These are phyloP conservation scores for Perca fluviatilis DNA, from an alignment of 2,113 vertebrate genomes.

Conservation along the genomic window DNA sequence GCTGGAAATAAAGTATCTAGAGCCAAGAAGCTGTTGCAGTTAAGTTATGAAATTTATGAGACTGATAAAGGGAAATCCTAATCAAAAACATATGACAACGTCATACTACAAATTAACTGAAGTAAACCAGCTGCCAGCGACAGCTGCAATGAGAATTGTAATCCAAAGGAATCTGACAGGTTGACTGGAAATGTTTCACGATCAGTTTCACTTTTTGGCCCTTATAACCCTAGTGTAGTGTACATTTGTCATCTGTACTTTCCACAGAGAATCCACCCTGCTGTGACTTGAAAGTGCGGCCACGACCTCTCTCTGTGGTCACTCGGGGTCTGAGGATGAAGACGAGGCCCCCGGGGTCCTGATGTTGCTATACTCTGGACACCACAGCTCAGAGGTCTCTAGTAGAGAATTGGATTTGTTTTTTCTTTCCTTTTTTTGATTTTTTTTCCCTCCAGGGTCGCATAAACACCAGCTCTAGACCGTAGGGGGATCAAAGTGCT, in stretches of 20 bases:
- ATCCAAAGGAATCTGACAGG: conserved; percentile 48
- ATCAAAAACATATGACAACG: conserved; percentile 66
- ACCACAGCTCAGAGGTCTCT: conserved; percentile 58
- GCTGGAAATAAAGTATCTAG: conserved; percentile 63
- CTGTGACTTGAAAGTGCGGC: conserved; percentile 21
- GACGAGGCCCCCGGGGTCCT: conserved; percentile 50
- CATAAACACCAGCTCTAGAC: conserved; percentile 80
- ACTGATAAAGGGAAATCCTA: conserved; percentile 69
- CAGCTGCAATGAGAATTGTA: conserved; percentile 45
- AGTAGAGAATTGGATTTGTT: conserved; percentile 51
- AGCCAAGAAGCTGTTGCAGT: conserved; percentile 70
- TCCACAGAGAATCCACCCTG: conserved; percentile 26
- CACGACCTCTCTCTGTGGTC: conserved; percentile 36
- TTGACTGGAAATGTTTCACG: conserved; percentile 40
- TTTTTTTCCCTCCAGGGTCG: conserved; percentile 70
- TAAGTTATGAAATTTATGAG: conserved; percentile 68
- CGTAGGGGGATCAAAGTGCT: conserved; percentile 84
- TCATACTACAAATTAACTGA: conserved; percentile 29
- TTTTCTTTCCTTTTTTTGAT: conserved; percentile 26
- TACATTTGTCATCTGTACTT: conserved; percentile 45
- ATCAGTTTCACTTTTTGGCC: conserved; percentile 17
- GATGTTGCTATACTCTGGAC: conserved; percentile 45
- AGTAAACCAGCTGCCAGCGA: conserved; percentile 46
- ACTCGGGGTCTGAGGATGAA: conserved; percentile 32
- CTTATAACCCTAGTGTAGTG: background rate